Percentiles rank a stretch among this genome's conserved stretches.
Evolutionary conservation across 2,888 invertebrate genomes (phyloP).

Genomic region (Fabriciana adippe): DNA sequence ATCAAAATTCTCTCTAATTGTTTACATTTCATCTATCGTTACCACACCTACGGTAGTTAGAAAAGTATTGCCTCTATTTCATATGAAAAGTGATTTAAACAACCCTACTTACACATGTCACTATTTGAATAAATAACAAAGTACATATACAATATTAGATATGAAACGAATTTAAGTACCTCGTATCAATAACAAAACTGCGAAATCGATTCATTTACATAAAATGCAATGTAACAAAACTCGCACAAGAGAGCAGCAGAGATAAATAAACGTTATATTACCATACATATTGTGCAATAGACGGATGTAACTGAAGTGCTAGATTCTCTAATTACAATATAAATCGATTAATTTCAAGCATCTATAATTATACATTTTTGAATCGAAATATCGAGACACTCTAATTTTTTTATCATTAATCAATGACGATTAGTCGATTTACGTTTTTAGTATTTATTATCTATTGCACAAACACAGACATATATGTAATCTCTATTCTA

Average conservation of each 20-base stretch:
- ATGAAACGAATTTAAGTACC: slow-evolving; percentile 65
- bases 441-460: slow-evolving; percentile 56
- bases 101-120: slow-evolving; percentile 58
- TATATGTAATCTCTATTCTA: slow-evolving; percentile 70
- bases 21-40: slow-evolving; percentile 75
- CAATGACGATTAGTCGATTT: slow-evolving; percentile 29
- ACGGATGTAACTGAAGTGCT: slow-evolving; percentile 73
- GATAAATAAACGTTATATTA: slow-evolving; percentile 50
- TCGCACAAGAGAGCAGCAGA: slow-evolving; percentile 67
- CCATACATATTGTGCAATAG: slow-evolving; percentile 65
- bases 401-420: slow-evolving; percentile 46
- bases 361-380: slow-evolving; percentile 66
- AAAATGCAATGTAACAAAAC: slow-evolving; percentile 52
- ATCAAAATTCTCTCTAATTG: slow-evolving; percentile 57
- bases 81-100: slow-evolving; percentile 67
- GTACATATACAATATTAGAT: slow-evolving; percentile 61
- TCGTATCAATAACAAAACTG: slow-evolving; percentile 56
- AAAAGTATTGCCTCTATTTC: slow-evolving; percentile 80
- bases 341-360: slow-evolving; percentile 75
- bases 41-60: slow-evolving; percentile 78
- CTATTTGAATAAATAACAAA: slow-evolving; percentile 61
- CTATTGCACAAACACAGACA: slow-evolving; percentile 77
- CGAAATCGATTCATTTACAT: slow-evolving; percentile 38
- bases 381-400: slow-evolving; percentile 62
- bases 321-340: slow-evolving; percentile 70